Evolutionary conservation across 2,888 invertebrate species (phyloP).

Genomic region (Horisme vitalbata): DNA sequence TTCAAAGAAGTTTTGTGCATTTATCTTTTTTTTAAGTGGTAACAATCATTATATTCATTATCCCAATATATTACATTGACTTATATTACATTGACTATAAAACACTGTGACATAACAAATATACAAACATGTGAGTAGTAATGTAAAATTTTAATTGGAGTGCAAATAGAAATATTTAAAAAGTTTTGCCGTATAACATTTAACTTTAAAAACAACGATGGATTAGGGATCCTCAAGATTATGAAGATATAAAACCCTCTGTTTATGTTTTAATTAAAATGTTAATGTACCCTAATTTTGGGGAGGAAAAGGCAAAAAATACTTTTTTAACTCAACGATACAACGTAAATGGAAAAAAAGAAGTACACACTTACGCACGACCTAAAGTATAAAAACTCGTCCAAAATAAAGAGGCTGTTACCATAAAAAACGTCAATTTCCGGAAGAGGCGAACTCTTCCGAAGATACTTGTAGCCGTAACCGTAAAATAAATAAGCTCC

Average conservation of each 20-base stretch:
- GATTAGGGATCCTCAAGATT: constrained; percentile 14
- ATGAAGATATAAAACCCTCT: constrained; percentile 17
- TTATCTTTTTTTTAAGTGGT: too few species aligned
- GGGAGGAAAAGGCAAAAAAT: constrained; percentile 7
- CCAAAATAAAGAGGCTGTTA: constrained; percentile 37
- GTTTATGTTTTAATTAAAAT: constrained; percentile 25
- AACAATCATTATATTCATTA: too few species aligned
- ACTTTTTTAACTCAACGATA: constrained; percentile 4
- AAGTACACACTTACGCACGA: constrained; percentile 14
- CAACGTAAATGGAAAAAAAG: constrained; percentile 10
- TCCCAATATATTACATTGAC: too few species aligned
- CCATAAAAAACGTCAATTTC: constrained; percentile 44
- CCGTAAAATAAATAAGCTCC: constrained; percentile 44
- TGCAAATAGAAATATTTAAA: too few species aligned
- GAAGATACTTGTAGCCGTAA: constrained; percentile 37
- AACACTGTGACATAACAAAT: too few species aligned
- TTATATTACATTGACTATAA: too few species aligned
- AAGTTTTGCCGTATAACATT: not conserved
- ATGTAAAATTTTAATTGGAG: constrained; percentile 28
- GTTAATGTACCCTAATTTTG: constrained; percentile 15
- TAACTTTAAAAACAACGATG: constrained; percentile 5
- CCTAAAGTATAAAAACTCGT: constrained; percentile 23
- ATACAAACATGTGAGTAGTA: too few species aligned
- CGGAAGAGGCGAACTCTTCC: constrained; percentile 43
- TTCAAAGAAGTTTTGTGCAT: too few species aligned